Evolutionary conservation across 2,888 invertebrate genomes (phyloP).

Genomic region (Drosophila subquinaria): DNA sequence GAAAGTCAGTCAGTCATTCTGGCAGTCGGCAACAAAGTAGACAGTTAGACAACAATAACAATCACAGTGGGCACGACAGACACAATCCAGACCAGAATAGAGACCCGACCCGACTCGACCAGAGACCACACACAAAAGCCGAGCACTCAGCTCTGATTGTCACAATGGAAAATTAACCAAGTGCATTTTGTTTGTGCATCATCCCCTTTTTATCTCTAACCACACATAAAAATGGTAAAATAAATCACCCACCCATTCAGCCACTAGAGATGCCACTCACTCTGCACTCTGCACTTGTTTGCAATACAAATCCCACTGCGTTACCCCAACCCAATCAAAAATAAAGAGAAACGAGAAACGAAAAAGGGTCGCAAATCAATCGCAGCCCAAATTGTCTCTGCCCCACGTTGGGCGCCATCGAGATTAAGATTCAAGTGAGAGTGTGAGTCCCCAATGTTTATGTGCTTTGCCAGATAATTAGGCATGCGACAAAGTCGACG

Average conservation of each 20-base stretch:
- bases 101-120: constrained; percentile 16
- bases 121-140: constrained; percentile 65
- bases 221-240: constrained; percentile 54
- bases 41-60: constrained; percentile 82
- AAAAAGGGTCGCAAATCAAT: constrained; percentile 76
- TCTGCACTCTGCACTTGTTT: constrained; percentile 58
- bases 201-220: neutral
- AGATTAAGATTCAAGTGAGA: constrained; percentile 46
- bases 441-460: constrained; percentile 46
- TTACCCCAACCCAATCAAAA: neutral
- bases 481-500: constrained; percentile 67
- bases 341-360: neutral
- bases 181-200: constrained; percentile 80
- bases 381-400: constrained; percentile 45
- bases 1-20: constrained; percentile 28
- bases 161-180: constrained; percentile 82
- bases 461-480: constrained; percentile 79
- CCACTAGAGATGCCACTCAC: constrained; percentile 35
- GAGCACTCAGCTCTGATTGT: constrained; percentile 80
- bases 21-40: constrained; percentile 73
- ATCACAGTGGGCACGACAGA: constrained; percentile 57
- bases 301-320: constrained; percentile 36
- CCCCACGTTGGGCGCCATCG: constrained; percentile 32
- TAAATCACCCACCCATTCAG: constrained; percentile 48
- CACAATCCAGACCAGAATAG: constrained; percentile 16